Evolutionary conservation across 2,797 vertebrate genomes (phyloP).

Genomic region (Pipistrellus pygmaeus): DNA sequence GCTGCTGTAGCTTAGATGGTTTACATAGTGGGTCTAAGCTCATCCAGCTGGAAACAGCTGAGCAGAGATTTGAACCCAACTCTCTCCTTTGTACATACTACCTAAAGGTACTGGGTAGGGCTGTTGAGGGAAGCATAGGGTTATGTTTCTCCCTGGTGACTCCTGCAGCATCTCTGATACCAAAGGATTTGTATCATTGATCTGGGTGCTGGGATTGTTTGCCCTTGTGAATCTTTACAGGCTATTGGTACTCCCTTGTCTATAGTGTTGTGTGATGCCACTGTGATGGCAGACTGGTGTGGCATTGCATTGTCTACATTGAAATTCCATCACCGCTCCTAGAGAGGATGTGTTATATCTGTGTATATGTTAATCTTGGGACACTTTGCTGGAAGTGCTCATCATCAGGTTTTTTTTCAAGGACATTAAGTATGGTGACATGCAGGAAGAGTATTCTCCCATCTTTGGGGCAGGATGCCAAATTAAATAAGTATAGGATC

Average conservation of each 20-base stretch:
- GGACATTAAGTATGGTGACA: background rate
- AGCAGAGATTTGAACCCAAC: background rate
- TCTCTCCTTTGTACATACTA: background rate
- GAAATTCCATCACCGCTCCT: background rate
- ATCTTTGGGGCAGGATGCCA: background rate
- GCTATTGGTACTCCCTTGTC: background rate
- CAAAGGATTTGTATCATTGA: background rate
- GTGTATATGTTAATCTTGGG: background rate
- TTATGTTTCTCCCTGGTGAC: background rate
- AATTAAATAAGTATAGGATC: background rate
- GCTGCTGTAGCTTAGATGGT: background rate
- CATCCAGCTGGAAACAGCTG: background rate
- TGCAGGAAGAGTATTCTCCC: background rate
- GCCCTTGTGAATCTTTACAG: background rate
- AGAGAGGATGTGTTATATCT: background rate
- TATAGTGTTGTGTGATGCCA: background rate
- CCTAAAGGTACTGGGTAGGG: background rate
- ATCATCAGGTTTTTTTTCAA: conserved; percentile 4
- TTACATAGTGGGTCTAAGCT: background rate
- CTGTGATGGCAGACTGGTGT: background rate
- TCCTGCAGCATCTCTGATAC: background rate
- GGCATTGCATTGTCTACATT: background rate
- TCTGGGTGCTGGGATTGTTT: background rate
- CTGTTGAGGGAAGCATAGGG: background rate
- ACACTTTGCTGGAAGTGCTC: background rate